Evolutionary conservation across 2,113 vertebrate species (phyloP).

Genomic region (Phrynocephalus versicolor): DNA sequence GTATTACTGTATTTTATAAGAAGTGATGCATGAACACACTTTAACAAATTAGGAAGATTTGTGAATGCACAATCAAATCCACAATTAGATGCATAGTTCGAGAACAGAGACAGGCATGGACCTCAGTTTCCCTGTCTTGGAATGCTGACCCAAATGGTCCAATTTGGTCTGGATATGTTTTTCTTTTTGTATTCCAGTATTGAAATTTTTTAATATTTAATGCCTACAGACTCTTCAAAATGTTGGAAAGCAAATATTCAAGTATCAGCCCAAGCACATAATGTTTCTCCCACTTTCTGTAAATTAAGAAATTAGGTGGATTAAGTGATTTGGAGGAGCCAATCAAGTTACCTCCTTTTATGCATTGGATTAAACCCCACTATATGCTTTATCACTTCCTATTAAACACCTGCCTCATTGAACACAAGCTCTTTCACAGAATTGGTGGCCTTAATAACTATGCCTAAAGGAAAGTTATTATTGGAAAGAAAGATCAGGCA

Average conservation of each 20-base stretch:
- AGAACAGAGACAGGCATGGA: no score
- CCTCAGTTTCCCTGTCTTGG: no score
- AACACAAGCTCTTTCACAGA: slow-evolving; percentile 65
- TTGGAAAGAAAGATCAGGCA: slow-evolving; percentile 47
- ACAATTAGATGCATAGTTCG: no score
- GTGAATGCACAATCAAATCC: no score
- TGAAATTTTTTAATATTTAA: slow-evolving; percentile 26
- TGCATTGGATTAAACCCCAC: slow-evolving; percentile 57
- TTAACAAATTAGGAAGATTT: no score
- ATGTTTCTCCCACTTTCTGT: slow-evolving; percentile 47
- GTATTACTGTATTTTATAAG: no score
- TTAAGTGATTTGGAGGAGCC: slow-evolving; percentile 46
- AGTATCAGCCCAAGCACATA: slow-evolving; percentile 30
- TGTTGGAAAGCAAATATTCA: slow-evolving; percentile 30
- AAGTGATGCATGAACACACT: no score
- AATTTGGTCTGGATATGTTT: no score
- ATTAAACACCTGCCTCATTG: slow-evolving; percentile 57
- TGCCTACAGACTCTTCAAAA: slow-evolving; percentile 47
- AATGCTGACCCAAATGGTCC: not conserved
- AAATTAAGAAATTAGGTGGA: slow-evolving; percentile 59
- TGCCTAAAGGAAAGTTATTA: slow-evolving; percentile 67
- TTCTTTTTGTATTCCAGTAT: not conserved
- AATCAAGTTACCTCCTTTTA: slow-evolving; percentile 46
- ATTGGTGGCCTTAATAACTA: slow-evolving; percentile 54
- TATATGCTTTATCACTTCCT: slow-evolving; percentile 46